phyloP scores from a whole-genome alignment of 2,113 vertebrate species.

The Scolopax mira region DNA sequence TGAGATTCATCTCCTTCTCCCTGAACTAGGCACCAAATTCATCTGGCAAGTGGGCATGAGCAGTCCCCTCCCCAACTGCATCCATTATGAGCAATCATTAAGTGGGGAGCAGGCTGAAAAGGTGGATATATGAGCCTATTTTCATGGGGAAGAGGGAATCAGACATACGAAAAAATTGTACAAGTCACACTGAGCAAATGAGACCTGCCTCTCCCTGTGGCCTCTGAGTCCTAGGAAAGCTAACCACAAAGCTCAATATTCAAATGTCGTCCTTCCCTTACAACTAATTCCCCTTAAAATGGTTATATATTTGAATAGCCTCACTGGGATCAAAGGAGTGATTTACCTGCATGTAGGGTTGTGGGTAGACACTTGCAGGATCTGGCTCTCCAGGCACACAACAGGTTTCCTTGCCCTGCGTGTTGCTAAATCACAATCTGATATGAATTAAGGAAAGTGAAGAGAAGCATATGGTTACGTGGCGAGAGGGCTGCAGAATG shows the following conservation, averaged over 20 bases:
- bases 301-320: background rate
- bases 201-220: background rate
- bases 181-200: background rate
- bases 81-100: background rate
- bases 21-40: background rate
- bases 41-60: background rate
- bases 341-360: background rate
- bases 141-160: background rate
- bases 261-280: background rate
- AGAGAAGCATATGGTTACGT: slow-evolving; percentile 8
- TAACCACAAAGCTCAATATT: background rate
- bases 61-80: background rate
- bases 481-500: background rate
- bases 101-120: background rate
- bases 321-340: background rate
- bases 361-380: background rate
- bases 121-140: background rate
- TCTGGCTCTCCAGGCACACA: background rate
- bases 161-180: background rate
- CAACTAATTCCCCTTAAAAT: background rate
- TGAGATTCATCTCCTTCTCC: background rate
- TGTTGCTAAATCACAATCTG: background rate
- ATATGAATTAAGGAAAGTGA: slow-evolving; percentile 38
- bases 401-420: background rate
- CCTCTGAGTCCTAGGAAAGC: background rate